Evolutionary conservation across 2,113 vertebrate species (phyloP).

Genomic region (Potamarius usumacintae): DNA sequence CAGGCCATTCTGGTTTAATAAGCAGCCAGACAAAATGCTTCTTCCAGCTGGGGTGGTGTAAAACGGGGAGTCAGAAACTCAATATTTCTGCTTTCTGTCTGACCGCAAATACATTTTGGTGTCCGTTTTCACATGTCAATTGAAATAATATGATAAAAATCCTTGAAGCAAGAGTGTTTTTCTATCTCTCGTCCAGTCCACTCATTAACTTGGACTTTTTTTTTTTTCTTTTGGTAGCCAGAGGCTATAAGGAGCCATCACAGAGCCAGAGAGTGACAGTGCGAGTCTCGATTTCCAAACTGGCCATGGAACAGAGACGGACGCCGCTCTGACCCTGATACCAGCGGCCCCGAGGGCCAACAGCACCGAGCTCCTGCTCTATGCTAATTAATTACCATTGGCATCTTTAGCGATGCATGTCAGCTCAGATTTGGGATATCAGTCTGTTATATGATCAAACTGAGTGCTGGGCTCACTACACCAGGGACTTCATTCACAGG

Average conservation of each 20-base stretch:
- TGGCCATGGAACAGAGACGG: slow-evolving; percentile 79
- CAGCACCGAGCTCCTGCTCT: slow-evolving; percentile 83
- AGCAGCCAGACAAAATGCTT: slow-evolving; percentile 1
- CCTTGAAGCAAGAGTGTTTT: not conserved
- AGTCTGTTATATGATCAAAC: slow-evolving; percentile 82
- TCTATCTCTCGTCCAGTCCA: not conserved
- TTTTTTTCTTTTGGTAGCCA: slow-evolving; percentile 70
- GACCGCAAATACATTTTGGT: not conserved
- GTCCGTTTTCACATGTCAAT: not conserved
- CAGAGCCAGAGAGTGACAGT: slow-evolving; percentile 73
- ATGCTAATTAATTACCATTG: slow-evolving; percentile 99
- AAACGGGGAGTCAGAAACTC: not conserved
- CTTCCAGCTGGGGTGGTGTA: not conserved
- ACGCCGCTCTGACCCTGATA: slow-evolving; percentile 86
- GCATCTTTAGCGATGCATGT: slow-evolving; percentile 94
- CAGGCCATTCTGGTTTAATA: slow-evolving; percentile 26
- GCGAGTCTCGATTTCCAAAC: slow-evolving; percentile 86
- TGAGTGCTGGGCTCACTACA: slow-evolving; percentile 46
- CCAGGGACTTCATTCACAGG: slow-evolving; percentile 6
- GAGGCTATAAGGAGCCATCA: slow-evolving; percentile 74
- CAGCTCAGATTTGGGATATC: slow-evolving; percentile 90
- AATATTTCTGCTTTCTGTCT: not conserved
- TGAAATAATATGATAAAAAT: slow-evolving; percentile 8
- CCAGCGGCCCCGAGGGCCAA: slow-evolving; percentile 84
- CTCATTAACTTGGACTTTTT: slow-evolving; percentile 42